A percentile compares a stretch with the other conserved stretches of the same genome.
Evolutionary conservation across 2,113 vertebrate species (phyloP).

Genomic region (Sinocyclocheilus maitianheensis): DNA sequence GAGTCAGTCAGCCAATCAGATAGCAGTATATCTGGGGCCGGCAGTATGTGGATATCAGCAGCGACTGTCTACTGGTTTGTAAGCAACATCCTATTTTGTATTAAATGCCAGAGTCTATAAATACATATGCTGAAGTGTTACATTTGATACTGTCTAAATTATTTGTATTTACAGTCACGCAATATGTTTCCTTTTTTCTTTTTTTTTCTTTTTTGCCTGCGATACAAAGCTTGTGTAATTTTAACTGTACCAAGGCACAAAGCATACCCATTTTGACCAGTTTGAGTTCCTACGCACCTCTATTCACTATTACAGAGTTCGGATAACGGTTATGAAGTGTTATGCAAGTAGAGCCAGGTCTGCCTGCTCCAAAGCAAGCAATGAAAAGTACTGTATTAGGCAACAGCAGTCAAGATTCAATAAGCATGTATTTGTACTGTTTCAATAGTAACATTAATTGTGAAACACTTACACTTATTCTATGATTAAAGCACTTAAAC

Average conservation of each 20-base stretch:
- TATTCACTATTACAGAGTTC: neutral
- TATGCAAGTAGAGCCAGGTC: neutral
- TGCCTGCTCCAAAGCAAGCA: neutral
- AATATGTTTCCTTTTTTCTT: neutral
- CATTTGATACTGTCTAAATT: conserved; percentile 11
- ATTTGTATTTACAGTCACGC: neutral
- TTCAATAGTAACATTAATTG: neutral
- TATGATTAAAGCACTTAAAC: neutral
- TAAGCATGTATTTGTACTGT: conserved; percentile 14
- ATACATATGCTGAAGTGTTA: conserved; percentile 12
- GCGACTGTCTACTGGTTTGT: conserved; percentile 11
- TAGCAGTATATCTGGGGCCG: neutral
- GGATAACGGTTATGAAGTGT: neutral
- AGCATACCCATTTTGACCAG: neutral
- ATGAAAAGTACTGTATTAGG: conserved; percentile 7
- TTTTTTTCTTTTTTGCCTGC: neutral
- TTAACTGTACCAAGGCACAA: conserved; percentile 38
- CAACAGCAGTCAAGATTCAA: conserved; percentile 1
- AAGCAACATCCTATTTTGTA: conserved; percentile 1
- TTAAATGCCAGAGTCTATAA: neutral
- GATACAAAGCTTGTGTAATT: neutral
- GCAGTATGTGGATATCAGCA: neutral
- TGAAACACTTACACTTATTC: conserved; percentile 4
- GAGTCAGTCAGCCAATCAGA: conserved; percentile 13
- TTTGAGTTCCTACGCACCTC: conserved; percentile 39